Evolutionary conservation across 2,113 vertebrate genomes (phyloP).

Genomic region (Bettongia penicillata): DNA sequence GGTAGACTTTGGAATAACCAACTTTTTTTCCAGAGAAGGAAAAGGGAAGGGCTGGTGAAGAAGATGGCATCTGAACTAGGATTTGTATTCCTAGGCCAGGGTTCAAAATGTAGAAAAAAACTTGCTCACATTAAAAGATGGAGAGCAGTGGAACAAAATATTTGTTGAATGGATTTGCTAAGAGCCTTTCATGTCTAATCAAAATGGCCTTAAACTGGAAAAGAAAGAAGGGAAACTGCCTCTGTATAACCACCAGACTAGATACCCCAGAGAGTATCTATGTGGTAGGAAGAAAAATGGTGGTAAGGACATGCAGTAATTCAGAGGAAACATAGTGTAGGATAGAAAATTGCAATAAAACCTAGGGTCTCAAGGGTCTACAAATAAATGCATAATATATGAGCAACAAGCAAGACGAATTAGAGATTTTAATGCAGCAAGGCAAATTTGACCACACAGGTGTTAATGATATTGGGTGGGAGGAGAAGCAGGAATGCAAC

Average conservation of each 20-base stretch:
- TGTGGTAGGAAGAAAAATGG: neutral
- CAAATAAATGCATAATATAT: neutral
- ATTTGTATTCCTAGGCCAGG: neutral
- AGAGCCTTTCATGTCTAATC: neutral
- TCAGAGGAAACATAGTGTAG: neutral
- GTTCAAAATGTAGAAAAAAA: neutral
- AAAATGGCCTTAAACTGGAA: neutral
- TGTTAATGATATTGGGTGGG: neutral
- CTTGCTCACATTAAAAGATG: neutral
- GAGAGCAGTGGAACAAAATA: neutral
- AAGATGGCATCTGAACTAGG: neutral
- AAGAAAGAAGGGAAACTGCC: neutral
- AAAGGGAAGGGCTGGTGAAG: neutral
- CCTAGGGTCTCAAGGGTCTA: neutral
- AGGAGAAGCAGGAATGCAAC: neutral
- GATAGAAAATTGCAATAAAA: neutral
- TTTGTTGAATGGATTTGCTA: neutral
- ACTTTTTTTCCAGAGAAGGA: constrained; percentile 25
- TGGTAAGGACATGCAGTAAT: neutral
- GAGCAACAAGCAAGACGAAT: neutral
- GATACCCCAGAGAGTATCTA: neutral
- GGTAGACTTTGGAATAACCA: neutral
- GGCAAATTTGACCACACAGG: neutral
- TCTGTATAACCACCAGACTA: neutral
- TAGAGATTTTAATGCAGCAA: neutral